Conservation (phyloP, 1,140 invertebrate genomes). For the Penaeus vannamei region DNA sequence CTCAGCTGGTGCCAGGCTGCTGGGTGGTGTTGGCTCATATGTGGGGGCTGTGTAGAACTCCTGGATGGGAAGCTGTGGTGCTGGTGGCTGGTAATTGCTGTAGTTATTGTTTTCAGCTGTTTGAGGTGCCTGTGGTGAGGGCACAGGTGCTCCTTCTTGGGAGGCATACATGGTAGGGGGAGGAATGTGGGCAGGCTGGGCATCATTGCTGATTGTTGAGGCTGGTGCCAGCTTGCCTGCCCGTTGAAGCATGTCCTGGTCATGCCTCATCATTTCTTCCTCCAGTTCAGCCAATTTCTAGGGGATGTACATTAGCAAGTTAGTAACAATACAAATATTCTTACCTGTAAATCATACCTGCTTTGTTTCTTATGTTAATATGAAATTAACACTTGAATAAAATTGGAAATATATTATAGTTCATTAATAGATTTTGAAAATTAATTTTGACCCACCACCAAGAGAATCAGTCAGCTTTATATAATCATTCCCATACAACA, state of each 20-base stretch:
- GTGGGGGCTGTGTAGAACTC: constrained; percentile 60
- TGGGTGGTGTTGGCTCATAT: constrained; percentile 17
- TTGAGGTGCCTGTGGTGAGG: neutral
- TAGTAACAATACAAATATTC: neutral
- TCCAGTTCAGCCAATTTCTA: constrained; percentile 75
- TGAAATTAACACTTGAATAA: neutral
- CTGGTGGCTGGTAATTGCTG: constrained; percentile 21
- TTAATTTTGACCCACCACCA: constrained; percentile 34
- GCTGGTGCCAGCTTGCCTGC: constrained; percentile 39
- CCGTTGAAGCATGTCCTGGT: constrained; percentile 68
- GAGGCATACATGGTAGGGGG: neutral
- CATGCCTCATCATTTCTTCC: constrained; percentile 76
- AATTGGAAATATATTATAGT: neutral
- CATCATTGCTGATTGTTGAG: neutral
- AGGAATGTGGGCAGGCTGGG: constrained; percentile 11
- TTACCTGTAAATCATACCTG: too few species aligned
- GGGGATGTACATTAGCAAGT: constrained; percentile 66
- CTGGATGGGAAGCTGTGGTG: constrained; percentile 48
- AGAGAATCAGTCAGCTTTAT: constrained; percentile 10
- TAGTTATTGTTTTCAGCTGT: constrained; percentile 31
- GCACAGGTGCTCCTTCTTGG: constrained; percentile 34
- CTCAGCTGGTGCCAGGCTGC: constrained; percentile 11
- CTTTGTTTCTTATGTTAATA: neutral
- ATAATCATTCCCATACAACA: constrained; percentile 7
- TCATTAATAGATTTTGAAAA: constrained; percentile 23